Evolutionary conservation across 2,888 invertebrate species (phyloP).

Genomic region (Aspidapion aeneum): DNA sequence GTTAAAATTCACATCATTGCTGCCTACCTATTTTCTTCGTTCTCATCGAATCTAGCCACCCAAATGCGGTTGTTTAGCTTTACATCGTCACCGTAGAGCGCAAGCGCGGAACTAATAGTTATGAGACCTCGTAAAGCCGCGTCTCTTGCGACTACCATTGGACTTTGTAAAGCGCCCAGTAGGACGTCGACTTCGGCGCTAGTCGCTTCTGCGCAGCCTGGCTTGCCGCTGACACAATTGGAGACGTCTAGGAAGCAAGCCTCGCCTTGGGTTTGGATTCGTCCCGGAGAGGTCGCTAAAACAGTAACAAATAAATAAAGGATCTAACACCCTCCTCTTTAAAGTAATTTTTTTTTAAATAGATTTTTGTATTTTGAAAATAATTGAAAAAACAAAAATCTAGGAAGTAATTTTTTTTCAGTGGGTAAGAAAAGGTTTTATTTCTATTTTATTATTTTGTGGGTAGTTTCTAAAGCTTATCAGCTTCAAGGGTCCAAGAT

Average conservation of each 20-base stretch:
- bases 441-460: too few relatives aligned
- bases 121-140: constrained; percentile 72
- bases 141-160: constrained; percentile 70
- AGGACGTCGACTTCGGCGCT: constrained; percentile 73
- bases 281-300: constrained; percentile 59
- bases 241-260: constrained; percentile 80
- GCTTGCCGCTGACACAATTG: constrained; percentile 64
- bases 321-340: too few relatives aligned
- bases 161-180: constrained; percentile 72
- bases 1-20: too few relatives aligned
- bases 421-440: too few relatives aligned
- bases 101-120: constrained; percentile 61
- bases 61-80: constrained; percentile 71
- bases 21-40: constrained; percentile 70
- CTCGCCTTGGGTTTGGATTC: constrained; percentile 74
- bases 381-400: too few relatives aligned
- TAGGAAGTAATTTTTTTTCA: too few relatives aligned
- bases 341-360: too few relatives aligned
- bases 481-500: too few relatives aligned
- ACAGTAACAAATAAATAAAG: too few relatives aligned
- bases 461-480: too few relatives aligned
- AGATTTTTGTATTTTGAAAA: too few relatives aligned
- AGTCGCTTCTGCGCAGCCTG: constrained; percentile 59
- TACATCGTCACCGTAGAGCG: constrained; percentile 56
- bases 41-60: constrained; percentile 79